Evolutionary conservation across 1,140 invertebrate genomes (phyloP), one percentile per base, ranked within the genome.

Genomic region (Drosophila chauvacae): DNA sequence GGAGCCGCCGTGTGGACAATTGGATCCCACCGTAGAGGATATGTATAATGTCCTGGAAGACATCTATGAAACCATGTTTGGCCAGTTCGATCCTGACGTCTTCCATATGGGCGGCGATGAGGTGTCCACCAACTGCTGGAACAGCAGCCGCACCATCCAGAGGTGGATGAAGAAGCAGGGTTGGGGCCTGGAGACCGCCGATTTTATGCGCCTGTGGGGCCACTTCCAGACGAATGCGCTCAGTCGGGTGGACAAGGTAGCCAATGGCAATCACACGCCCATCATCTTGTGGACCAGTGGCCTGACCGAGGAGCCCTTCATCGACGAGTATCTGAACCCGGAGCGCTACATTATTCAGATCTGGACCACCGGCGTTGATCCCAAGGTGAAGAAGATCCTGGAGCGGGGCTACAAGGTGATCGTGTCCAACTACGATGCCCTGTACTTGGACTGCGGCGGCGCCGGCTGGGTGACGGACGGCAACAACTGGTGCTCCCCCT

Each of bases 41-140:
- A 93, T 97, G 51, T 98, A 97, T 77, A 94, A 96, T 44, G 93
- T 96, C 20, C 92, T 98, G 6, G 94, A 95, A 84, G 95, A 95
- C 69, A 95, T 96, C 55, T 96, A 96, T 78, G 82, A 80, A 0
- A 96, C 96, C 53, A 96, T 96, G 95, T 92, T 95, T 10, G 92
- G 94, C 73, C 93, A 94, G 20, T 91, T 87, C 47, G 50, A 97
- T 80, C 95, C 96, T 0, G 96, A 97, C 80, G 93, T 97, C 0
- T 97, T 97, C 91, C 97, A 98, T 82, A 97, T 97, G 96, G 97
- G 97, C 26, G 97, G 97, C 0, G 97, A 97, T 85, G 97, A 98
- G 88, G 96, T 97, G 0, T 95, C 94, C 47, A 92, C 95, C 16
- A 93, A 93, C 33, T 97, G 97, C 85, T 98, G 97, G 97, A 97